phyloP scores from a whole-genome alignment of 2,888 invertebrate genomes.

The Gastrophysa polygoni region DNA sequence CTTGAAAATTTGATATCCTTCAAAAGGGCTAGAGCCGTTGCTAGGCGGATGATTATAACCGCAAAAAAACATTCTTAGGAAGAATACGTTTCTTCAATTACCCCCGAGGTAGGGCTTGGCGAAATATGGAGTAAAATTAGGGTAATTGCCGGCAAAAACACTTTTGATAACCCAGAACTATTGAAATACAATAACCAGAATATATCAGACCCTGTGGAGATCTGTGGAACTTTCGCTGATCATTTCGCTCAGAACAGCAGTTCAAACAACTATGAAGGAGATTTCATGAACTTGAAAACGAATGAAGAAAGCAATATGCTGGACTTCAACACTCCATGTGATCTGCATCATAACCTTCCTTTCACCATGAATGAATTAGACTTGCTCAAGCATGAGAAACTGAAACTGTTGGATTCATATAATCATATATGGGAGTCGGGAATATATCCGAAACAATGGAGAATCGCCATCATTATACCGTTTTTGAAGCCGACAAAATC shows the following conservation, averaged over 20 bases:
- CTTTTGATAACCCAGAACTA: neutral
- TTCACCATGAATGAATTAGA: too few relatives aligned
- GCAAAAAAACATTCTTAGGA: constrained; percentile 1
- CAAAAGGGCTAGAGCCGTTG: constrained; percentile 5
- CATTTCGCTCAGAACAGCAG: neutral
- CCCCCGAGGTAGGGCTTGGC: neutral
- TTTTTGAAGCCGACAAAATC: too few relatives aligned
- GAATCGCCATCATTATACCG: too few relatives aligned
- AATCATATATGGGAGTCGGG: too few relatives aligned
- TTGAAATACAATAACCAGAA: neutral
- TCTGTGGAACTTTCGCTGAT: neutral
- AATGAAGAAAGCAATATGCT: neutral
- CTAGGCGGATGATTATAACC: neutral
- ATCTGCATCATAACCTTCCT: too few relatives aligned
- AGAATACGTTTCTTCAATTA: constrained; percentile 7
- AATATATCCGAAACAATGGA: too few relatives aligned
- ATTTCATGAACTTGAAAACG: constrained; percentile 2
- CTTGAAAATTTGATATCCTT: constrained; percentile 2
- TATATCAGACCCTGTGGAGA: neutral
- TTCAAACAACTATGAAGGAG: neutral
- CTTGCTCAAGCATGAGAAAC: too few relatives aligned
- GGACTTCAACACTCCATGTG: neutral
- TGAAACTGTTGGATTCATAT: too few relatives aligned
- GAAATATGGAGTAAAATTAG: constrained; percentile 10
- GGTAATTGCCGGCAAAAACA: neutral